Percentiles rank a stretch among this genome's conserved stretches.
Conservation (phyloP, 2,113 vertebrate genomes). For the Patagioenas fasciata region DNA sequence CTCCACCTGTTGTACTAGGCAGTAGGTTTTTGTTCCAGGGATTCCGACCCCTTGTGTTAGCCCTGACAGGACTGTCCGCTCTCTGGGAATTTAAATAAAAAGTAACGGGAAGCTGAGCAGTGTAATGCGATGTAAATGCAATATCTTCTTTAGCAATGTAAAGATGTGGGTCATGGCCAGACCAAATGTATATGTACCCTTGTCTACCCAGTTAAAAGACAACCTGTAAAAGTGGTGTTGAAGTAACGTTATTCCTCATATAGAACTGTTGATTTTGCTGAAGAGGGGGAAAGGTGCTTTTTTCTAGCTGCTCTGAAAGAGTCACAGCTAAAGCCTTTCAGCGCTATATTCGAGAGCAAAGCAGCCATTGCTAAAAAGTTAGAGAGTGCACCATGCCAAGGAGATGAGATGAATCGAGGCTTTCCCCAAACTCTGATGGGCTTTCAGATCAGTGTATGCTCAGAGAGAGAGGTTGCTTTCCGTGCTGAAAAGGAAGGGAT, state of each 20-base stretch:
- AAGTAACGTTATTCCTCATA: background rate
- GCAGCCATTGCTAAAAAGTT: background rate
- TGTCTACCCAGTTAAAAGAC: background rate
- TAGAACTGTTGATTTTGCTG: background rate
- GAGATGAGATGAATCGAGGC: background rate
- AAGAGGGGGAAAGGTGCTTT: background rate
- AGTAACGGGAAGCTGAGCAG: background rate
- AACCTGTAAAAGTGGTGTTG: background rate
- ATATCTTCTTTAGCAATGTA: background rate
- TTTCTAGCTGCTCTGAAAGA: background rate
- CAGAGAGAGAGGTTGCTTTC: background rate
- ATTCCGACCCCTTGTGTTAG: background rate
- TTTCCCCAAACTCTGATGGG: background rate
- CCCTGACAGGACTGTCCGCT: background rate
- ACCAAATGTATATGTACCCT: background rate
- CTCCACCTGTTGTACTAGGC: background rate
- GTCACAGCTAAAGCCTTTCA: background rate
- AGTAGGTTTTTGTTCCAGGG: background rate
- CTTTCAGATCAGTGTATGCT: background rate
- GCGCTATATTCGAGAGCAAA: background rate
- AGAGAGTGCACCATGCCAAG: rapidly evolving
- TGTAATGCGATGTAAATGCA: background rate
- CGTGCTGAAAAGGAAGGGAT: background rate
- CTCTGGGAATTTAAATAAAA: background rate
- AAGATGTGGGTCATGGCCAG: background rate